A percentile compares a stretch with the other conserved stretches of the same genome.
These are phyloP conservation scores for Panorpa germanica DNA, from an alignment of 2,888 invertebrate genomes.

Conservation along the genomic window DNA sequence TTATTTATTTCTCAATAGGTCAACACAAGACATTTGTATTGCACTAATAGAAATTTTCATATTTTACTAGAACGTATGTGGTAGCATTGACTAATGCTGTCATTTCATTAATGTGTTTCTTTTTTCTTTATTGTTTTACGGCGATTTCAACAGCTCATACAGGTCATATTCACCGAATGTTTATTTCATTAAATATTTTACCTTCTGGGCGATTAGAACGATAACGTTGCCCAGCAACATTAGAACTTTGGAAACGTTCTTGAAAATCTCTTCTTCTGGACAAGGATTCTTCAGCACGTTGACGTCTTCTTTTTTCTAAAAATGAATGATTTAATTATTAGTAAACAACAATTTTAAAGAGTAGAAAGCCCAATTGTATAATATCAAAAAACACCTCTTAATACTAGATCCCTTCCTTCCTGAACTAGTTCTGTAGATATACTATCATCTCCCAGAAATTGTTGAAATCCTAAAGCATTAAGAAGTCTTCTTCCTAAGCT, in stretches of 20 bases:
- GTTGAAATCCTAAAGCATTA: slow-evolving; percentile 86
- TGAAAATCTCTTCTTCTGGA: slow-evolving; percentile 53
- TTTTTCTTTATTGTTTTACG: no score
- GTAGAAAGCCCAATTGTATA: background rate
- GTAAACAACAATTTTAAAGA: slow-evolving; percentile 4
- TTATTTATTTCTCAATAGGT: no score
- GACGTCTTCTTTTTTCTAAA: slow-evolving; percentile 60
- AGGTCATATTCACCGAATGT: no score
- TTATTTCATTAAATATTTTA: no score
- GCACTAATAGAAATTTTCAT: no score
- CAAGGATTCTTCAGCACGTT: slow-evolving; percentile 62
- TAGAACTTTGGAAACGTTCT: slow-evolving; percentile 35
- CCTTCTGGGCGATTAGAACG: no score
- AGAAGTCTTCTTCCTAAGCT: slow-evolving; percentile 80
- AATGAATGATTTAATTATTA: slow-evolving; percentile 7
- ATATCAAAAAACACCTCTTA: slow-evolving; percentile 42
- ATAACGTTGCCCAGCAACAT: slow-evolving; percentile 17
- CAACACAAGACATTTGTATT: no score
- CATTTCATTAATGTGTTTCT: no score
- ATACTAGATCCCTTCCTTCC: slow-evolving; percentile 82
- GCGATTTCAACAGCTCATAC: no score
- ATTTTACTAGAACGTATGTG: no score
- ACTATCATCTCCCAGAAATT: slow-evolving; percentile 90
- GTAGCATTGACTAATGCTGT: no score
- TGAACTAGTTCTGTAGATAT: slow-evolving; percentile 86